These are phyloP conservation scores for Etheostoma cragini DNA, from an alignment of 2,113 vertebrate genomes.

Conservation along the genomic window DNA sequence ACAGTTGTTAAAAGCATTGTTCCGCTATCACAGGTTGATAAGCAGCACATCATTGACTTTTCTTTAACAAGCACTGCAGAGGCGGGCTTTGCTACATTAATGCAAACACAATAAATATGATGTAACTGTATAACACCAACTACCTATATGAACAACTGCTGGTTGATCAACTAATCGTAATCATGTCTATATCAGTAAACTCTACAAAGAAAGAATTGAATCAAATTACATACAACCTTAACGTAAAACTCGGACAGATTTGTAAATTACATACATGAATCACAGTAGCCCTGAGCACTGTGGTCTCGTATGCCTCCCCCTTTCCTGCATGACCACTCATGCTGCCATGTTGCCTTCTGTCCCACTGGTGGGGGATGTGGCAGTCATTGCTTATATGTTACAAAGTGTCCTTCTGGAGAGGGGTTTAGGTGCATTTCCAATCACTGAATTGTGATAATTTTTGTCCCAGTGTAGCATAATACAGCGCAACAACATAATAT, in stretches of 20 bases:
- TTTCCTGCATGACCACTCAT: constrained; percentile 60
- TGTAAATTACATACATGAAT: constrained; percentile 29
- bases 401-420: constrained; percentile 43
- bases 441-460: neutral
- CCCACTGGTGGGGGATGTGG: constrained; percentile 69
- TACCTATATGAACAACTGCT: neutral
- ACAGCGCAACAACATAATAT: neutral
- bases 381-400: constrained; percentile 33
- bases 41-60: constrained; percentile 25
- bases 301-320: constrained; percentile 36
- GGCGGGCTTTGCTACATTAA: neutral
- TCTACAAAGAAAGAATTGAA: neutral
- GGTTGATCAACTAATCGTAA: neutral
- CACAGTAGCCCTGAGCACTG: constrained; percentile 40
- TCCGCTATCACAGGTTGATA: constrained; percentile 46
- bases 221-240: constrained; percentile 11
- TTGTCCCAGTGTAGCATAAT: neutral
- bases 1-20: constrained; percentile 3
- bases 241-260: constrained; percentile 9
- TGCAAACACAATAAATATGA: constrained; percentile 28
- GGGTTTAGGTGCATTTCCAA: neutral
- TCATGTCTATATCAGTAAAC: neutral
- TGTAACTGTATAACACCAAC: constrained; percentile 7
- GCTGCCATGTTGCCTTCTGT: constrained; percentile 68
- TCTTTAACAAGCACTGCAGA: constrained; percentile 12